These are phyloP conservation scores for Abrostola triplasia DNA, from an alignment of 2,888 invertebrate genomes.

Conservation along the genomic window DNA sequence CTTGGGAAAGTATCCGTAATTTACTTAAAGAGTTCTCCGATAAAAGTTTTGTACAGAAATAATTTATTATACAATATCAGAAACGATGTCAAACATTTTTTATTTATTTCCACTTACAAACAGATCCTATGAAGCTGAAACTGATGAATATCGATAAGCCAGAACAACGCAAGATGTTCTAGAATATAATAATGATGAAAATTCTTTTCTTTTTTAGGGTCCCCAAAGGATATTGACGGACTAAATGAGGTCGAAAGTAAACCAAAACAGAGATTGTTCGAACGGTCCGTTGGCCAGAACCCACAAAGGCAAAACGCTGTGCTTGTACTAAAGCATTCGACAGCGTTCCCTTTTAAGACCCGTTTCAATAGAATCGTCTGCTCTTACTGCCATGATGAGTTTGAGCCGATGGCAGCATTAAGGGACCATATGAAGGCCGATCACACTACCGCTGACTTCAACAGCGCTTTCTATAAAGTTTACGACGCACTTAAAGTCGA, in stretches of 20 bases:
- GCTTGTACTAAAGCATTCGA: conserved; percentile 78
- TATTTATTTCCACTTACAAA: conserved; percentile 15
- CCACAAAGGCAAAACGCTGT: conserved; percentile 85
- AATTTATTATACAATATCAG: background rate
- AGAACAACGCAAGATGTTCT: conserved; percentile 49
- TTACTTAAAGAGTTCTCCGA: background rate
- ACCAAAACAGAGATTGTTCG: conserved; percentile 84
- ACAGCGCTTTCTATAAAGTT: conserved; percentile 84
- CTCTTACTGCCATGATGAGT: conserved; percentile 83
- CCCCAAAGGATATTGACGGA: conserved; percentile 78
- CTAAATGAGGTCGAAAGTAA: conserved; percentile 77
- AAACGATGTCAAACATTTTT: conserved; percentile 1
- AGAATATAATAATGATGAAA: conserved; percentile 78
- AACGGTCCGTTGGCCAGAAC: conserved; percentile 84
- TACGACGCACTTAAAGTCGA: conserved; percentile 82
- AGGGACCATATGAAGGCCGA: conserved; percentile 77
- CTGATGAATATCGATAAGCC: background rate
- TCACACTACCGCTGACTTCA: conserved; percentile 78
- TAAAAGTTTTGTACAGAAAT: background rate
- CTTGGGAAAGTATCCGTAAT: background rate
- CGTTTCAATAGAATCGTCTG: conserved; percentile 83
- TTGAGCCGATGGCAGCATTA: conserved; percentile 78
- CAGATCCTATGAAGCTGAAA: conserved; percentile 10
- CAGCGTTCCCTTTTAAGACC: conserved; percentile 83
- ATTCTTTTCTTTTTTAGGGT: conserved; percentile 85